phyloP scores from a whole-genome alignment of 2,113 vertebrate genomes.

The Notarius lentiginosus region DNA sequence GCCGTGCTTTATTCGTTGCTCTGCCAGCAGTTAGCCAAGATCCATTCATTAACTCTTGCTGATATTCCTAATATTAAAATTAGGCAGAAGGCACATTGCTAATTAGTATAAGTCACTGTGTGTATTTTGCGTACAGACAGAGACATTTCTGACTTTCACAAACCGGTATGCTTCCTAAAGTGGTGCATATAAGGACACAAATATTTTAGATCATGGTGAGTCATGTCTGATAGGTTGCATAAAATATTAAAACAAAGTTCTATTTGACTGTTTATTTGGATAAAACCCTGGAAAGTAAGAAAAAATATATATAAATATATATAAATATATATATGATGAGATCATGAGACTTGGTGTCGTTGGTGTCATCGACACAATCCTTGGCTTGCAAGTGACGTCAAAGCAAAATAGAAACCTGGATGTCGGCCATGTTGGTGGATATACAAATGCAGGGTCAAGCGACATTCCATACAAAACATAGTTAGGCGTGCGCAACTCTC shows the following conservation, averaged over 20 bases:
- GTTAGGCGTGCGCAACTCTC: no score
- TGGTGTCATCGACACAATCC: neutral
- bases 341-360: neutral
- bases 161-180: neutral
- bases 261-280: neutral
- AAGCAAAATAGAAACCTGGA: no score
- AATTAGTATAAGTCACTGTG: neutral
- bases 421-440: no score
- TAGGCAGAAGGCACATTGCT: neutral
- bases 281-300: neutral
- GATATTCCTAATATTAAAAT: neutral
- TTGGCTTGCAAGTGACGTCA: no score
- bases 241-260: neutral
- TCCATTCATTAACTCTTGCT: neutral
- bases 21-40: neutral
- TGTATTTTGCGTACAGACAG: neutral
- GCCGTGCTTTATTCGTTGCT: neutral
- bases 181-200: neutral
- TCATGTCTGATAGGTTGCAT: neutral
- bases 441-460: no score
- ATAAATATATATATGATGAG: neutral
- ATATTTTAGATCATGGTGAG: neutral
- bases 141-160: neutral
- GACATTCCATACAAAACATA: no score
- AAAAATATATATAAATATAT: neutral